Evolutionary conservation across 2,797 vertebrate species (phyloP), one percentile per base, ranked within the genome.

Genomic region (Pseudotriccus pelzelni): DNA sequence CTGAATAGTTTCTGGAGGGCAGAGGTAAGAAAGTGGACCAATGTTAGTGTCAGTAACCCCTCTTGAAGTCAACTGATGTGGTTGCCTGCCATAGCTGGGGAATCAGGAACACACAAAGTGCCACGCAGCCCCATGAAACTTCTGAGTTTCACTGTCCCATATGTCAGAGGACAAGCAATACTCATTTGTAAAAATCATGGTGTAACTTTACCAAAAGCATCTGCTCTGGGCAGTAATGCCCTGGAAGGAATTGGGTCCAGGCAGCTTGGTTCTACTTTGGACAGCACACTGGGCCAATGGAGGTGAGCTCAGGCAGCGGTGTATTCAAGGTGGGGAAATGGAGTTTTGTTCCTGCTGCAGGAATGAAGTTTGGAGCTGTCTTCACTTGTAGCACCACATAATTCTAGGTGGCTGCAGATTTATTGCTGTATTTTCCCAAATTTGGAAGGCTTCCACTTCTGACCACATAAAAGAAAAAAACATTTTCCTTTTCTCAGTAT

Each of bases 361-460:
- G 64, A 95, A 87, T 8, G 4, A 94, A 92, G 56, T 83, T 89
- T 93, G 86, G 80, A 96, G 90, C 72, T 94, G 93, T 96, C 95
- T 89, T 94, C 91, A 84, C 94, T 93, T 94, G 91, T 87, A 96
- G 77, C 95, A 94, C 94, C 88, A 94, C 80, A 82, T 95, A 96
- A 91, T 90, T 96, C 83, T 90, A 95, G 84, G 86, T 91, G 90
- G 93, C 86, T 96, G 72, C 75, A 84, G 90, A 94, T 96, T 96
- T 96, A 93, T 94, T 94, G 93, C 77, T 41, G 30, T 47, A 77
- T 93, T 96, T 93, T 93, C 60, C 68, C 72, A 79, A 82, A 64
- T 93, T 91, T 94, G 94, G 94, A 95, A 93, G 41, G 37, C 72
- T 94, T 96, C 95, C 77, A 94, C 86, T 76, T 79, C 62, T 87